Base-by-base conservation (phyloP, 2,113 vertebrate genomes). In the Chaetodon auriga region DNA sequence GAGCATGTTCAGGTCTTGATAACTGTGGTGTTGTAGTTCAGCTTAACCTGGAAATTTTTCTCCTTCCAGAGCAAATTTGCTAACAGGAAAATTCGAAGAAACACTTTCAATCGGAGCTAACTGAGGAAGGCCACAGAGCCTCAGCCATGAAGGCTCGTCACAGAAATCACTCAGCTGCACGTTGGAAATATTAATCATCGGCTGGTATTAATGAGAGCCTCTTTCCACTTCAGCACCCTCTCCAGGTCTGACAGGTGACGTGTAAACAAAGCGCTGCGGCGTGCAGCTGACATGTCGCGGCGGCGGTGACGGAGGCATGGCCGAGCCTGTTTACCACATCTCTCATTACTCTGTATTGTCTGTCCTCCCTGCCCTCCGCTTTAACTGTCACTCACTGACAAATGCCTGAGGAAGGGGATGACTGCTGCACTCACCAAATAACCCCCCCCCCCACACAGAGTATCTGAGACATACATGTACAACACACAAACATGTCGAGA, bases 341-440 rank as follows among this genome's bases (percentile, higher is more conserved):
- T 89, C 90, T 75, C 80, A 73, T 89, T 89, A 86, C 91, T 45
- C 78, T 14, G 66, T 21, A 85, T 90, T 88, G 82, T 86, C 69
- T 86, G 81, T 49, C 77, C 72, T 85, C 82, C 48, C 61, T 36
- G 57, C 54, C 51, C 84, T 66, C 76, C 58, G 63, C 79, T 88
- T 82, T 75, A 91, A 58, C 87, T 90, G 92, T 92, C 90, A 90
- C 2, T 89, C 87, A 90, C 36, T n/a, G 68, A 48, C 73, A 48
- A 48, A 79, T 19, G 57, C 86, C 86, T 11, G 35, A 61, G 80
- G 80, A 84, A 9, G 84, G 65, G 62, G 38, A 48, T 9, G 73
- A 54, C 49, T 66, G 61, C 36, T 5, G 35, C 46, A 3, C 62
- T 75, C 62, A 84, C 19, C 36, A 23, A 35, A 23, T 16, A 60